Percentiles rank a stretch among this genome's conserved stretches.
These are phyloP conservation scores for Phaenicophaeus curvirostris DNA, from an alignment of 2,797 vertebrate genomes.

Conservation along the genomic window DNA sequence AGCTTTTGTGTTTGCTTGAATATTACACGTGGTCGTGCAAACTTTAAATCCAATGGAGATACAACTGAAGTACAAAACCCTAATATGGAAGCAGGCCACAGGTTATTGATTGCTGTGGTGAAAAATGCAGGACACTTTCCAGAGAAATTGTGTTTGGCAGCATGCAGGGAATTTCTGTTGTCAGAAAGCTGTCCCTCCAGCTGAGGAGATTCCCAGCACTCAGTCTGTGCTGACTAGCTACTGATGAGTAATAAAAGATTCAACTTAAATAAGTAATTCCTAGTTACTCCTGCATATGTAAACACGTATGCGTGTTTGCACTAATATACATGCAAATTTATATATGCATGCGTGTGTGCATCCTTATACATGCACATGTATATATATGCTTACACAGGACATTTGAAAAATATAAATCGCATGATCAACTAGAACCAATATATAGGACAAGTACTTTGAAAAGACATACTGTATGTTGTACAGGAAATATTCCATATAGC, in stretches of 20 bases:
- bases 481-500: background rate
- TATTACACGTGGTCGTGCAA: background rate
- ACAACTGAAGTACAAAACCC: background rate
- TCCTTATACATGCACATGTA: background rate
- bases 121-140: background rate
- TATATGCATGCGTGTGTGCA: background rate
- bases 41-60: background rate
- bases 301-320: background rate
- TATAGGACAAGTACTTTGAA: background rate
- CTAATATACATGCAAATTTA: background rate
- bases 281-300: background rate
- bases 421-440: background rate
- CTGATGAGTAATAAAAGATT: background rate
- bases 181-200: background rate
- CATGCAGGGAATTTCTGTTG: background rate
- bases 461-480: background rate
- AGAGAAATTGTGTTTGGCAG: background rate
- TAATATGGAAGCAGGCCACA: background rate
- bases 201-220: background rate
- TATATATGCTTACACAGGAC: background rate
- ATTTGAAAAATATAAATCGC: background rate
- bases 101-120: background rate
- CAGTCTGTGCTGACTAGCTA: background rate
- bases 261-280: background rate
- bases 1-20: constrained; percentile 14